Evolutionary conservation across 2,113 vertebrate genomes (phyloP), one percentile per base, ranked within the genome.

Genomic region (Bubo bubo): DNA sequence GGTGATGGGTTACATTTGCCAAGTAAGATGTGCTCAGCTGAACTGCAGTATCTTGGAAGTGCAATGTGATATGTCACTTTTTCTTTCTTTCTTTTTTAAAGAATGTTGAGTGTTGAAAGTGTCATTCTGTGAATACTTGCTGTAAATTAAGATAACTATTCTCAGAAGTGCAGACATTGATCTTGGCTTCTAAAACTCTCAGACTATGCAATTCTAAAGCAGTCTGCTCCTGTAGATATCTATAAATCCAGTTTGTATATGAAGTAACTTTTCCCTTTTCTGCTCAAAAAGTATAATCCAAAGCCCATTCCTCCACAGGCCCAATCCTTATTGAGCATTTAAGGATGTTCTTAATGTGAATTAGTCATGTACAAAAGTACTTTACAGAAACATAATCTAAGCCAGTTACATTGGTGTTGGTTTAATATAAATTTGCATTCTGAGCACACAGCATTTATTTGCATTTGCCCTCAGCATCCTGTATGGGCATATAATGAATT

Each of bases 131-230:
- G 79, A 45, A 71, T 72, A 70, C 47, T 88, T n/a, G 63, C 63
- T 86, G 74, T 86, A 93, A 96, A 94, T 94, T 91, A 96, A 91
- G 73, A 63, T 63, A 75, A 73, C 85, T 85, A 1, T 89, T 79
- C 76, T 90, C 35, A 73, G 56, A 90, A 82, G 55, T 67, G 39
- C 32, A 70, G 60, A 9, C 79, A 80, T 55, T 77, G 70, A 73
- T 95, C 67, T 67, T 76, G 73, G 56, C 77, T 91, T 68, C 93
- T 89, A 34, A 95, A 93, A 80, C 30, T 59, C 81, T 45, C 32
- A 85, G 52, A 50, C 73, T 93, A 28, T 80, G 79, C 67, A 95
- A 37, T 80, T 93, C 79, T 76, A 39, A 79, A 95, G 49, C 49
- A 71, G 34, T 68, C 56, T 68, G 6, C 11, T 94, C 41, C 49